Conservation (phyloP, 2,797 vertebrate genomes). For the Octomys mimax region DNA sequence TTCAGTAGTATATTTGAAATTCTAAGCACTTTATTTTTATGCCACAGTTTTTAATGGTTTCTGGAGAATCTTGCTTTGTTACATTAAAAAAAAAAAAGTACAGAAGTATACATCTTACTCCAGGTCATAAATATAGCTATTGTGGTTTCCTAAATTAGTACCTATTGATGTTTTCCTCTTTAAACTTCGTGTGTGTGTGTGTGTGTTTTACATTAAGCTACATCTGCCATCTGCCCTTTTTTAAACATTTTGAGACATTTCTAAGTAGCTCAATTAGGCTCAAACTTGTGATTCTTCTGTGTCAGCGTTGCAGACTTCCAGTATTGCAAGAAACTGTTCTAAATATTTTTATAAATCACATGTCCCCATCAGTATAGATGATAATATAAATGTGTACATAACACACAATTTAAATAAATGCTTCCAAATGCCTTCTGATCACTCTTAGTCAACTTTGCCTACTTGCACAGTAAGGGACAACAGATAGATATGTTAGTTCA, state of each 20-base stretch:
- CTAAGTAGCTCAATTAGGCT: neutral
- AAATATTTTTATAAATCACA: neutral
- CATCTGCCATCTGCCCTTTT: neutral
- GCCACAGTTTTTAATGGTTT: neutral
- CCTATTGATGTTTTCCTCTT: neutral
- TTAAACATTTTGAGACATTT: neutral
- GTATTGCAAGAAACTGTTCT: neutral
- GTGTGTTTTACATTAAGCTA: neutral
- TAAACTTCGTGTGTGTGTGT: neutral
- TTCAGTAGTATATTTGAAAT: neutral
- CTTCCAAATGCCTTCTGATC: neutral
- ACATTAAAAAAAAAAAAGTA: slow-evolving; percentile 5
- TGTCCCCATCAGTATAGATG: neutral
- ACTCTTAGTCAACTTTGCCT: neutral
- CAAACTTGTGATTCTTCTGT: neutral
- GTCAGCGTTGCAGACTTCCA: neutral
- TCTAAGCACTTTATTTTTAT: slow-evolving; percentile 24
- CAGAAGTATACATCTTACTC: neutral
- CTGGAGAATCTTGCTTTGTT: neutral
- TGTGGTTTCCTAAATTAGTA: neutral
- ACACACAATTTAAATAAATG: neutral
- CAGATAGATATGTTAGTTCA: neutral
- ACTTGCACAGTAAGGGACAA: neutral
- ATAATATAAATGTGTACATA: neutral
- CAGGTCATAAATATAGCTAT: neutral